These are phyloP conservation scores for Lepidochrysops patricia DNA, from an alignment of 2,888 invertebrate species.

Conservation along the genomic window DNA sequence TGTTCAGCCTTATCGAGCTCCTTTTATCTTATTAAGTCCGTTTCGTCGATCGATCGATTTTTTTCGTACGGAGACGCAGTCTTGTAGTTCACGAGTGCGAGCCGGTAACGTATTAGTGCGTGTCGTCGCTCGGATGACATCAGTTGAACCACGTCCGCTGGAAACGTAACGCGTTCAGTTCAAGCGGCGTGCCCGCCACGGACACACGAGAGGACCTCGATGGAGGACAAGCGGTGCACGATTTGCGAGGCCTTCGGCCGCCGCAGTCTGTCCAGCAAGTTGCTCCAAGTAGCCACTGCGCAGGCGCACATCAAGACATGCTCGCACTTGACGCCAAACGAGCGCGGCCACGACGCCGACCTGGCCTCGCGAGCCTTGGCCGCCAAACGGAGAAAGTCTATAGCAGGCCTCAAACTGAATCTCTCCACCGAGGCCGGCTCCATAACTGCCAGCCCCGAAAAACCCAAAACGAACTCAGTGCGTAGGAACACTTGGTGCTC, in stretches of 20 bases:
- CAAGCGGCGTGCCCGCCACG: slow-evolving; percentile 61
- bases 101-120: slow-evolving; percentile 37
- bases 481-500: slow-evolving; percentile 73
- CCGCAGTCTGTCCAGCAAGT: slow-evolving; percentile 57
- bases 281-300: slow-evolving; percentile 66
- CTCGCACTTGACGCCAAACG: slow-evolving; percentile 47
- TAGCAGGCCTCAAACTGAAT: slow-evolving; percentile 58
- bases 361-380: slow-evolving; percentile 61
- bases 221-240: slow-evolving; percentile 66
- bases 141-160: slow-evolving; percentile 71
- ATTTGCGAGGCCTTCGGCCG: slow-evolving; percentile 67
- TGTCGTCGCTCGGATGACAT: slow-evolving; percentile 68
- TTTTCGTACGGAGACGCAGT: slow-evolving; percentile 42
- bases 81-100: slow-evolving; percentile 59
- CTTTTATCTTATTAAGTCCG: slow-evolving; percentile 70
- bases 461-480: slow-evolving; percentile 43
- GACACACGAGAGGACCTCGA: slow-evolving; percentile 66
- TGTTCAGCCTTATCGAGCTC: slow-evolving; percentile 55
- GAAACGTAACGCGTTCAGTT: slow-evolving; percentile 68
- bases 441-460: slow-evolving; percentile 43
- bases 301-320: slow-evolving; percentile 67
- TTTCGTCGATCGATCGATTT: slow-evolving; percentile 63
- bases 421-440: slow-evolving; percentile 45
- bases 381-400: slow-evolving; percentile 65
- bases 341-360: slow-evolving; percentile 47